These are phyloP conservation scores for Aphodius sticticus DNA, from an alignment of 2,888 invertebrate genomes.

Conservation along the genomic window DNA sequence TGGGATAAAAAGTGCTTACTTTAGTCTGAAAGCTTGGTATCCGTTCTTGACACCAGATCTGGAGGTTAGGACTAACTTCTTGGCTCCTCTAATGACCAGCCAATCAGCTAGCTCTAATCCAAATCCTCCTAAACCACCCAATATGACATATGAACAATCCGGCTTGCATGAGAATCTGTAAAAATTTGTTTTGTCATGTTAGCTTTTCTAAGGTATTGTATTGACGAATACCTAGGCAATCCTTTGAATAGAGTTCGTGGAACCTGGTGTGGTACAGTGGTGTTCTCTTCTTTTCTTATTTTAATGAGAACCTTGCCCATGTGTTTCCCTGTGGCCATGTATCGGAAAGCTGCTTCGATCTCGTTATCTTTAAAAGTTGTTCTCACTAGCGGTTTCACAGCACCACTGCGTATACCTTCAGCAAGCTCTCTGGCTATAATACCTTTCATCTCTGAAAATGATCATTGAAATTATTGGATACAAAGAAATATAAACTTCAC, in stretches of 20 bases:
- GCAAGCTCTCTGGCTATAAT: constrained; percentile 11
- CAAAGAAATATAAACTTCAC: not conserved
- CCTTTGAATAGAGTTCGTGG: constrained; percentile 28
- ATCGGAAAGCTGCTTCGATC: constrained; percentile 76
- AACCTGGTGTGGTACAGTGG: not conserved
- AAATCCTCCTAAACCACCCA: constrained; percentile 89
- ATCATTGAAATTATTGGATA: not conserved
- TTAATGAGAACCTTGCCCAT: constrained; percentile 74
- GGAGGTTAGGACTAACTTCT: constrained; percentile 80
- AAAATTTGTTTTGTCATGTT: not conserved
- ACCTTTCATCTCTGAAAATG: not conserved
- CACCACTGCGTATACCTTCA: constrained; percentile 59
- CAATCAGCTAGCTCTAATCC: constrained; percentile 89
- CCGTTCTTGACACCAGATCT: constrained; percentile 81
- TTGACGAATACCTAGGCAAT: constrained; percentile 52
- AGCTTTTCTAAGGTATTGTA: not conserved
- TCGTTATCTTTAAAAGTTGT: constrained; percentile 71
- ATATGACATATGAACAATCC: constrained; percentile 63
- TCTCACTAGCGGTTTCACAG: constrained; percentile 72
- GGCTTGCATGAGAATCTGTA: constrained; percentile 36
- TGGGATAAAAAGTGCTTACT: constrained; percentile 58
- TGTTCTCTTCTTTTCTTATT: constrained; percentile 48
- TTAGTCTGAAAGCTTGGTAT: constrained; percentile 79
- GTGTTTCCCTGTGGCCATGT: constrained; percentile 76
- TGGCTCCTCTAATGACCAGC: constrained; percentile 84